A percentile compares a stretch with the other conserved stretches of the same genome.
Conservation (phyloP, 2,888 invertebrate species). For the Drosophila bunnanda region DNA sequence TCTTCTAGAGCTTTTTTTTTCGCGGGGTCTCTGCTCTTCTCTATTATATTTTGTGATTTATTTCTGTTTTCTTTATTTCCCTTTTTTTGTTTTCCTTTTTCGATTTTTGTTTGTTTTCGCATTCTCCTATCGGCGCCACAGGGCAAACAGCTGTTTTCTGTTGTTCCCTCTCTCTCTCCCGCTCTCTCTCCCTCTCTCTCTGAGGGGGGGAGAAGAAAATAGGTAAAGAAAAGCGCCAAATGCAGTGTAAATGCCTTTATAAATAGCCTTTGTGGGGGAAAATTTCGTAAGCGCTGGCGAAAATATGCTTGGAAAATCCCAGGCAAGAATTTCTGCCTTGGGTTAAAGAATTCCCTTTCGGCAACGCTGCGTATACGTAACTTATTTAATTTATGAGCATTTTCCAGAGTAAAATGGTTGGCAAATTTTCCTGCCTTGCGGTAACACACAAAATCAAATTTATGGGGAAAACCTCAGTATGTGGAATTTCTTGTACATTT, state of each 20-base stretch:
- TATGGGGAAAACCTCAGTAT: conserved; percentile 16
- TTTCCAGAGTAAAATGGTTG: background rate
- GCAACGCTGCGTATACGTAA: conserved; percentile 36
- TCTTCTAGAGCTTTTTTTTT: conserved; percentile 48
- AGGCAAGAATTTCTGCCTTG: conserved; percentile 42
- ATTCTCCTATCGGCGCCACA: conserved; percentile 39
- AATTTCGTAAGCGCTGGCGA: conserved; percentile 70
- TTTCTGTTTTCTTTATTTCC: conserved; percentile 24
- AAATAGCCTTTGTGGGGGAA: conserved; percentile 57
- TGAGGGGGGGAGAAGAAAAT: background rate
- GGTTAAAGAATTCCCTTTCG: conserved; percentile 3
- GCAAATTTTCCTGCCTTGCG: conserved; percentile 10
- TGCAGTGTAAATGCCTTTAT: conserved; percentile 54
- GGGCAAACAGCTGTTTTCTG: conserved; percentile 73
- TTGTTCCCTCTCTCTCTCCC: conserved; percentile 46
- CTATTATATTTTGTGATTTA: conserved; percentile 32
- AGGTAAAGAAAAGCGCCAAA: conserved; percentile 37
- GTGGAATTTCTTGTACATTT: conserved; percentile 13
- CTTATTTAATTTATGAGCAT: conserved; percentile 43
- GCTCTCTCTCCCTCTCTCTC: conserved; percentile 20
- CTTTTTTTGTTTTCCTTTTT: conserved; percentile 20
- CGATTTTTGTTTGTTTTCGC: conserved; percentile 39
- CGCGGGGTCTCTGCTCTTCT: conserved; percentile 24
- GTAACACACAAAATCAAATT: conserved; percentile 10
- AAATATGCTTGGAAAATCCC: conserved; percentile 58